phyloP scores from a whole-genome alignment of 1,140 invertebrate species.

The Drosophila sproati region DNA sequence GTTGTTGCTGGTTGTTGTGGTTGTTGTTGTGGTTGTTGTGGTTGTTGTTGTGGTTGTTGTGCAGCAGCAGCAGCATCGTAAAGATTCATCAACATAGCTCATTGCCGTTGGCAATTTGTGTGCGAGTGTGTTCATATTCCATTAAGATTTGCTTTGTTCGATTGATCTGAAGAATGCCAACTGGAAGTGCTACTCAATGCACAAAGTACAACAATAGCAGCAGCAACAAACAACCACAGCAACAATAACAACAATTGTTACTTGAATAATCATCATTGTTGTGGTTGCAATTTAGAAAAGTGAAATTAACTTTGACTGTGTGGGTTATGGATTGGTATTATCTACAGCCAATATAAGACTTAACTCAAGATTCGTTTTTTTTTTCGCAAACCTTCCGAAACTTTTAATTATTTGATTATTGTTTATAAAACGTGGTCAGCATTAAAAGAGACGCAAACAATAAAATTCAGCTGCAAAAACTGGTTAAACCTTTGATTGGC shows the following conservation, averaged over 20 bases:
- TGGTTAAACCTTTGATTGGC: no score
- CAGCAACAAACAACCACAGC: neutral
- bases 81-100: constrained; percentile 21
- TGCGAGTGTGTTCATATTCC: neutral
- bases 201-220: neutral
- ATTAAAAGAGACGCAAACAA: no score
- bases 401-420: no score
- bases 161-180: constrained; percentile 19
- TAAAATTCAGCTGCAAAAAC: no score
- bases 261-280: constrained; percentile 25
- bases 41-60: neutral
- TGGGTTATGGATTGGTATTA: neutral
- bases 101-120: constrained; percentile 12
- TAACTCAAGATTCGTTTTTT: no score
- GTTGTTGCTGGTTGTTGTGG: neutral
- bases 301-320: constrained; percentile 1
- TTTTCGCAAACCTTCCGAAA: no score
- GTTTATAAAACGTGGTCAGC: no score
- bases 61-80: constrained; percentile 1
- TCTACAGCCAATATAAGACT: no score
- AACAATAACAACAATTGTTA: constrained; percentile 19
- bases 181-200: constrained; percentile 5
- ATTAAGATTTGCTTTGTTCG: constrained; percentile 5
- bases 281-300: constrained; percentile 29
- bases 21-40: neutral